Evolutionary conservation across 2,797 vertebrate species (phyloP), one percentile per base, ranked within the genome.

Genomic region (Siniperca undulata): DNA sequence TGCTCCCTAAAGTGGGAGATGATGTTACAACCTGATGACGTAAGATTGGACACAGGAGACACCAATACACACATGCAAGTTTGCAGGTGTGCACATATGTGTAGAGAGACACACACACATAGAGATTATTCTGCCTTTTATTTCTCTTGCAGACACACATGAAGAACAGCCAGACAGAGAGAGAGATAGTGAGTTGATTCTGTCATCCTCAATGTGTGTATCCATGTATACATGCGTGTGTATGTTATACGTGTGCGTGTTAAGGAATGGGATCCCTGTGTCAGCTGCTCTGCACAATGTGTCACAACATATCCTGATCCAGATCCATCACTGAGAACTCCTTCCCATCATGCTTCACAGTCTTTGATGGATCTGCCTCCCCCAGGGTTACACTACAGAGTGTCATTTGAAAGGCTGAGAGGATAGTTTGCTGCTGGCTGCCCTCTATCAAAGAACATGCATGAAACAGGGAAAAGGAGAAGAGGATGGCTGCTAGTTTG

Each of bases 311-410:
- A 89, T 91, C 71, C 50, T 74, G 70, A 70, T 86, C 77, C 80
- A 83, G 81, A 92, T 91, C 78, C 84, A 81, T 93, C 88, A 87
- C 64, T 7, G 70, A 77, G 71, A 85, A 42, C 78, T 75, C 70
- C 30, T 58, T 83, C 75, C 73, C 67, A 78, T 85, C 79, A 88
- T 88, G 88, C 67, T 65, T 92, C 81, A 86, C 80, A 73, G 74
- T 77, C 69, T 86, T 70, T 85, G 79, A 80, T 77, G 64, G 79
- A 56, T 81, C 52, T 71, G 70, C 78, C 50, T 78, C 62, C 85
- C 73, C 53, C 76, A 74, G 76, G 78, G 44, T 69, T 66, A 76
- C 68, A 60, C 64, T 44, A 67, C 34, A 34, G 61, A 77, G 69
- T 84, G 80, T 66, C 70, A 55, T 81, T 75, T 70, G 56, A 87